Evolutionary conservation across 2,888 invertebrate species (phyloP), one percentile per base, ranked within the genome.

Genomic region (Candidula unifasciata): DNA sequence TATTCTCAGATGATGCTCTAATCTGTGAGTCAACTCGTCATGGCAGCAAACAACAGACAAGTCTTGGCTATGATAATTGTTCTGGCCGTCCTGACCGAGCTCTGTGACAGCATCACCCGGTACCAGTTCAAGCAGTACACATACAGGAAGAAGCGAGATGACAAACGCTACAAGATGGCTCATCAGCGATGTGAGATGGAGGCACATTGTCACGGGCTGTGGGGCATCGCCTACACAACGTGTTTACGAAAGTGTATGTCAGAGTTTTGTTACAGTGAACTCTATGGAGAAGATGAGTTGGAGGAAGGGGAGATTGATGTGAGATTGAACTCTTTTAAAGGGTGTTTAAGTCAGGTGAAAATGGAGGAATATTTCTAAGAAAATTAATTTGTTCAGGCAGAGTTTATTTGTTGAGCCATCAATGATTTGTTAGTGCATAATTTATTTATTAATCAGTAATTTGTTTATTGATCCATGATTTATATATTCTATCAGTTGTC

Each of bases 251-350:
- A 87, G 78, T 93, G 92, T 85, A 90, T 93, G 86, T 92, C 92
- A 3, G 86, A 87, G 8, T 87, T 88, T 69, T 93, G 93, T 84
- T 93, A 90, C 82, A 80, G 88, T 3, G 91, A 92, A 87, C 87
- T 93, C 18, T 93, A 93, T 86, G 89, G 86, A 13, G 80, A 86
- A n/a, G 92, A 93, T 83, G 90, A 92, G 90, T 88, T 93, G 27
- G 93, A 93, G 87, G 92, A 93, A 78, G 93, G 93, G 68, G 93
- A 93, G 87, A 91, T 93, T 76, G 93, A 93, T 89, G 91, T 92
- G 0, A 84, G 93, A 79, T 87, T 91, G 83, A 92, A 90, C 80
- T 92, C 93, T 13, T 93, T 92, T 87, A 93, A 93, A 89, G 93
- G 93, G n/a, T 93, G 93, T 88, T 87, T 92, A 2, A 86, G 88